These are phyloP conservation scores for Acleris sparsana DNA, from an alignment of 2,888 invertebrate genomes.

Conservation along the genomic window DNA sequence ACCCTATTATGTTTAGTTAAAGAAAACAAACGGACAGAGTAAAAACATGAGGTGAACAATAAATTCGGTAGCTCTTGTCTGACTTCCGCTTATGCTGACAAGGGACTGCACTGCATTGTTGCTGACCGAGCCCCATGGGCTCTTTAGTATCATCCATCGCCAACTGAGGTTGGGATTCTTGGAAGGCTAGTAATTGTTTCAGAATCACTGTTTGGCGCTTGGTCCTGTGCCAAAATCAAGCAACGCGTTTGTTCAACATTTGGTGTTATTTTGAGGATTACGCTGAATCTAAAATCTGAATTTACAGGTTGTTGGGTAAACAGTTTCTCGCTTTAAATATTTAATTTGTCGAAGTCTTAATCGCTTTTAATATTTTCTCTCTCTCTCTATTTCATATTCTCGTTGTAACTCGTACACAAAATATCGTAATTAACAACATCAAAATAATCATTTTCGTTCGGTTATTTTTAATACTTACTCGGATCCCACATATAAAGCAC, in stretches of 20 bases:
- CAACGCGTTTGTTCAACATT: too few relatives aligned
- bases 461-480: background rate
- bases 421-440: too few relatives aligned
- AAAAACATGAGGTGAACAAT: slow-evolving; percentile 67
- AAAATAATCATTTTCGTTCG: background rate
- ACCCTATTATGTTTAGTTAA: slow-evolving; percentile 71
- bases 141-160: slow-evolving; percentile 61
- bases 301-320: too few relatives aligned
- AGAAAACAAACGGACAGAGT: slow-evolving; percentile 69
- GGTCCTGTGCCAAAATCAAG: slow-evolving; percentile 17
- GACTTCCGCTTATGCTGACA: slow-evolving; percentile 71
- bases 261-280: too few relatives aligned
- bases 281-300: too few relatives aligned
- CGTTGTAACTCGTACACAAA: too few relatives aligned
- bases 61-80: slow-evolving; percentile 58
- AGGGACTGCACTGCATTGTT: slow-evolving; percentile 64
- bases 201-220: slow-evolving; percentile 38
- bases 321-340: too few relatives aligned
- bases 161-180: slow-evolving; percentile 59
- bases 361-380: too few relatives aligned
- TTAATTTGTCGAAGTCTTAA: too few relatives aligned
- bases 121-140: slow-evolving; percentile 60
- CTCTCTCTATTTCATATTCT: too few relatives aligned
- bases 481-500: slow-evolving; percentile 13
- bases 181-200: slow-evolving; percentile 47